Conservation (phyloP, 2,888 invertebrate genomes). For the Eubasilissa splendida region DNA sequence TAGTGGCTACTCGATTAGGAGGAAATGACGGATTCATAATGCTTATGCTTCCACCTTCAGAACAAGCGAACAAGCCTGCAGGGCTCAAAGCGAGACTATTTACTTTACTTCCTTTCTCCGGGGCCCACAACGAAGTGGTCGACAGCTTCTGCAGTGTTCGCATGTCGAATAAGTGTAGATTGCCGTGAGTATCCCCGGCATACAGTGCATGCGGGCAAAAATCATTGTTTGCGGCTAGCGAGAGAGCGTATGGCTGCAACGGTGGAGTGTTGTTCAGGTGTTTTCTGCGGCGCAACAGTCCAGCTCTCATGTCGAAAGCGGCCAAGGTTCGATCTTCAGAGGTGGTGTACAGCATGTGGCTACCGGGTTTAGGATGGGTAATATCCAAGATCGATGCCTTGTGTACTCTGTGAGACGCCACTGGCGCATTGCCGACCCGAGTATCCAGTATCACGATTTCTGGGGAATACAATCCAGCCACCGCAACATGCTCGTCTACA, state of each 20-base stretch:
- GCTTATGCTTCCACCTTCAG: slow-evolving; percentile 69
- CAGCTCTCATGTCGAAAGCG: slow-evolving; percentile 73
- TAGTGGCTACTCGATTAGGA: slow-evolving; percentile 65
- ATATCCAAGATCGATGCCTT: slow-evolving; percentile 69
- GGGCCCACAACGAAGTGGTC: slow-evolving; percentile 64
- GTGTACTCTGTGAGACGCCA: slow-evolving; percentile 70
- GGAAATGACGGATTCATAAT: slow-evolving; percentile 69
- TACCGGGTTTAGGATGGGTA: slow-evolving; percentile 63
- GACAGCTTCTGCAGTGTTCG: slow-evolving; percentile 47
- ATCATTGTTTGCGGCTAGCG: slow-evolving; percentile 49
- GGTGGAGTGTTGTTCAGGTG: slow-evolving; percentile 67
- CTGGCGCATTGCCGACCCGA: slow-evolving; percentile 66
- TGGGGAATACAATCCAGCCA: slow-evolving; percentile 73
- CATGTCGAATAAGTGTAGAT: slow-evolving; percentile 65
- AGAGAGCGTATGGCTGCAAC: slow-evolving; percentile 63
- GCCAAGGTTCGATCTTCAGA: slow-evolving; percentile 75
- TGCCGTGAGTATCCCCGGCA: slow-evolving; percentile 69
- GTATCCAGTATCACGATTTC: slow-evolving; percentile 72
- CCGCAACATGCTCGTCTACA: slow-evolving; percentile 66
- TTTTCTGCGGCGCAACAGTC: slow-evolving; percentile 66
- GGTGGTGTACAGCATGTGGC: slow-evolving; percentile 72
- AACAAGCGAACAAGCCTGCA: slow-evolving; percentile 68
- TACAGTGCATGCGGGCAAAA: slow-evolving; percentile 65
- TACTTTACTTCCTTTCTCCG: slow-evolving; percentile 66
- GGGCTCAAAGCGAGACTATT: slow-evolving; percentile 67